These are phyloP conservation scores for Thera obeliscata DNA, from an alignment of 2,888 invertebrate species.

Conservation along the genomic window DNA sequence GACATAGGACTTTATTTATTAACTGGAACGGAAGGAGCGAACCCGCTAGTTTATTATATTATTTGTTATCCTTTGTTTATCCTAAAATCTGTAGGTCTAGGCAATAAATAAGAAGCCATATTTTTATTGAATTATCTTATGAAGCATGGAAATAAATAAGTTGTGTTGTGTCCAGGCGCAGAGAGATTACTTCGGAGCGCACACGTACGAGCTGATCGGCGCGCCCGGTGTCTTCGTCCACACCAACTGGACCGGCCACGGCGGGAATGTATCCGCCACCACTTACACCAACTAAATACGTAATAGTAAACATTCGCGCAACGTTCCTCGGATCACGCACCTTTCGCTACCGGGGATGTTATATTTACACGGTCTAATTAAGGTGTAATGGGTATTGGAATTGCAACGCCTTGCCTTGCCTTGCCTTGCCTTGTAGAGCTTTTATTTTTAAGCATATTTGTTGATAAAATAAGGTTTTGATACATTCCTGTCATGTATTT, in stretches of 20 bases:
- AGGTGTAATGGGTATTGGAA: too few species aligned
- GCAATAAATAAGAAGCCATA: too few species aligned
- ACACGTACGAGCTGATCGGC: constrained; percentile 96
- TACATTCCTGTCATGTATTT: constrained; percentile 27
- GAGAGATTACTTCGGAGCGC: constrained; percentile 99
- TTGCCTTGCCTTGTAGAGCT: not conserved
- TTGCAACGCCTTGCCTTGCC: too few species aligned
- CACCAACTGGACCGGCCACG: constrained; percentile 99
- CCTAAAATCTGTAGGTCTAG: too few species aligned
- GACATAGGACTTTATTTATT: too few species aligned
- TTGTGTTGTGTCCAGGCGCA: constrained; percentile 87
- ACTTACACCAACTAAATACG: constrained; percentile 86
- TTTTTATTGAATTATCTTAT: too few species aligned
- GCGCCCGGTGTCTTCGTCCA: constrained; percentile 96
- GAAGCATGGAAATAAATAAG: not conserved
- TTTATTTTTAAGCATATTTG: not conserved
- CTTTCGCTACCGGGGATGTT: constrained; percentile 1
- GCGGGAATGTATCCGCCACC: constrained; percentile 97
- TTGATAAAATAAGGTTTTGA: not conserved
- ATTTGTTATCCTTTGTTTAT: too few species aligned
- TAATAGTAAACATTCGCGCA: constrained; percentile 16
- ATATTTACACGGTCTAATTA: too few species aligned
- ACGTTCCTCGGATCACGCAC: not conserved
- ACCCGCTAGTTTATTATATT: too few species aligned
- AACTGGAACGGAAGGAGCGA: too few species aligned